Base-by-base conservation (phyloP, 1,140 invertebrate genomes). In the Micrasema minimum region DNA sequence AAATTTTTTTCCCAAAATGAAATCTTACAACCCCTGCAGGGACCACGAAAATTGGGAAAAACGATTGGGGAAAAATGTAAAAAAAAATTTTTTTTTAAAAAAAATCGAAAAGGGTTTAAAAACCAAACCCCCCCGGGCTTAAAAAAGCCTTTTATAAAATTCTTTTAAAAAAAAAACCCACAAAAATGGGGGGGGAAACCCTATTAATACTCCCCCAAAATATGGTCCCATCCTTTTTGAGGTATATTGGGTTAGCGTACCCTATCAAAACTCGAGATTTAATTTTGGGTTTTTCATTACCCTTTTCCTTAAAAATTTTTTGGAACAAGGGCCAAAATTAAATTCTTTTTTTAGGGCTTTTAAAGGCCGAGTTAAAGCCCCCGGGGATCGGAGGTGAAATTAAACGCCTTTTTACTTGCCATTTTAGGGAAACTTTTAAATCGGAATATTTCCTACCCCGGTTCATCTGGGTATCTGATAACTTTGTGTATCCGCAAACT, bases 251-350 rank as follows among this genome's bases (percentile, higher is more conserved):
- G 62, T 71, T 43, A 37, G 59, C 69, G 18, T 59, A 51, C 57
- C 64, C 57, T 72, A 72, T 72, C 71, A 72, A 72, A 71, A 66
- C 46, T 71, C 50, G 50, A 71, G 51, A 61, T 66, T 71, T 61
- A 55, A n/a, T n/a, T 62, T 68, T 57, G 55, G 71, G 66, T 72
- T 72, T n/a, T 72, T 68, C 66, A 57, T 68, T 72, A 64, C 43
- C 59, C 55, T 53, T 72, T 68, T 65, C 62, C 57, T 72, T 61
- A 14, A 67, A 66, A 66, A 61, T 72, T 72, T 72, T 68, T 45
- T 59, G 50, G 43, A 69, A 72, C 71, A 2, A 7, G 26, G 7
- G 26, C 3, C 7, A 31, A 31, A 31, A 22, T 10, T 55, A 55
- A 55, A 55, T 22, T 1, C 14, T 20, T 55, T 20, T n/a, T n/a